Percentiles rank a stretch among this genome's conserved stretches.
phyloP scores from a whole-genome alignment of 2,888 invertebrate genomes.

The Pheosia gnoma region DNA sequence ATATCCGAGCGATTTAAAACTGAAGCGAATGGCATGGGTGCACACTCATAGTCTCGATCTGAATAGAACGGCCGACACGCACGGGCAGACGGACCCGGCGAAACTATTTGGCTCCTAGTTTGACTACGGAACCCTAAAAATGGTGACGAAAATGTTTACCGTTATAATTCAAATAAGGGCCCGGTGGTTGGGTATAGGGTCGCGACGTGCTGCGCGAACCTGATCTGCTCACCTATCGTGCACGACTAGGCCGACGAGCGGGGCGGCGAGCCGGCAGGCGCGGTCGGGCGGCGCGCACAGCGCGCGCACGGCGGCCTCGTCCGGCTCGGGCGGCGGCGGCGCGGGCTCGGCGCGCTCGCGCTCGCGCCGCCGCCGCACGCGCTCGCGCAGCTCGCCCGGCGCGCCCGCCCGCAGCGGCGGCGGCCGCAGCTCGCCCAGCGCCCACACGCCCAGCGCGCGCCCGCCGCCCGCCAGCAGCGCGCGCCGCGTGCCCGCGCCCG shows the following conservation, averaged over 20 bases:
- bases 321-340: constrained; percentile 37
- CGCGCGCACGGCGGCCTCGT: constrained; percentile 51
- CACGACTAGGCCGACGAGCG: constrained; percentile 50
- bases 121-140: too few relatives aligned
- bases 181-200: too few relatives aligned
- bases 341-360: constrained; percentile 23
- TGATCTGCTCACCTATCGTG: constrained; percentile 39
- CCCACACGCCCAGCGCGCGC: constrained; percentile 47
- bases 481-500: constrained; percentile 9
- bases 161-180: background rate
- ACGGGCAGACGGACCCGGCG: too few relatives aligned
- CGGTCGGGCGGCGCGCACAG: constrained; percentile 47
- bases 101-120: too few relatives aligned
- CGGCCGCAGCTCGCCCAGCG: constrained; percentile 37
- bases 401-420: constrained; percentile 33
- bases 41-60: too few relatives aligned
- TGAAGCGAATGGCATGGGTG: too few relatives aligned
- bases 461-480: constrained; percentile 35
- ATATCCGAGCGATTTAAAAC: too few relatives aligned
- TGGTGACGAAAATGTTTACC: too few relatives aligned
- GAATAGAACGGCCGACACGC: too few relatives aligned
- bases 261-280: constrained; percentile 28
- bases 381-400: constrained; percentile 32
- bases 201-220: background rate
- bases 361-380: constrained; percentile 31